phyloP scores from a whole-genome alignment of 2,797 vertebrate species.

The Anguilla pacifica region DNA sequence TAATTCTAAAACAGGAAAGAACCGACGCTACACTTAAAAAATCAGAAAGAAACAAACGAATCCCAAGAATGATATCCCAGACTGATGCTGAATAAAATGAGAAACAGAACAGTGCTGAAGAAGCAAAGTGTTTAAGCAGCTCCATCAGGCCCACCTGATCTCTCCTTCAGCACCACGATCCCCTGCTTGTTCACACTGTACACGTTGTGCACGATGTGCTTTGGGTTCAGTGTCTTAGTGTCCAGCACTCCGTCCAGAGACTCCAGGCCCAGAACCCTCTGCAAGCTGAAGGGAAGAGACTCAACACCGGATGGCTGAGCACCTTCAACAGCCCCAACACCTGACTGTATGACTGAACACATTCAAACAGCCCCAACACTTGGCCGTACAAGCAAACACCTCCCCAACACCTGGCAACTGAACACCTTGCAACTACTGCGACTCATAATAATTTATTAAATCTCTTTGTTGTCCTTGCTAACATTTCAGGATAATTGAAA shows the following conservation, averaged over 20 bases:
- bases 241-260: conserved; percentile 87
- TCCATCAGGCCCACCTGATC: conserved; percentile 74
- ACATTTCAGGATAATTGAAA: too few relatives aligned
- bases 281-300: conserved; percentile 63
- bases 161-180: conserved; percentile 86
- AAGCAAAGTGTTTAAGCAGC: background rate
- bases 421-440: too few relatives aligned
- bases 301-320: background rate
- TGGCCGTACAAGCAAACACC: too few relatives aligned
- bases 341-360: too few relatives aligned
- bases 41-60: background rate
- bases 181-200: conserved; percentile 88
- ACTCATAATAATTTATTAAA: too few relatives aligned
- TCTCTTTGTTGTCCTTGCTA: too few relatives aligned
- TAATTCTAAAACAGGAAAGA: background rate
- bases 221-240: conserved; percentile 75
- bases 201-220: conserved; percentile 88
- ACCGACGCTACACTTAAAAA: background rate
- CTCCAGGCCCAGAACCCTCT: conserved; percentile 83
- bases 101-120: background rate
- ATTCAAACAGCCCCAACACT: too few relatives aligned
- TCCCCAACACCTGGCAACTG: too few relatives aligned
- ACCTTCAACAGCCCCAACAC: too few relatives aligned
- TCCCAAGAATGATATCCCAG: too few relatives aligned
- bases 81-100: background rate